Percentiles rank a stretch among this genome's conserved stretches.
These are phyloP conservation scores for Nettapus auritus DNA, from an alignment of 2,113 vertebrate species.

Conservation along the genomic window DNA sequence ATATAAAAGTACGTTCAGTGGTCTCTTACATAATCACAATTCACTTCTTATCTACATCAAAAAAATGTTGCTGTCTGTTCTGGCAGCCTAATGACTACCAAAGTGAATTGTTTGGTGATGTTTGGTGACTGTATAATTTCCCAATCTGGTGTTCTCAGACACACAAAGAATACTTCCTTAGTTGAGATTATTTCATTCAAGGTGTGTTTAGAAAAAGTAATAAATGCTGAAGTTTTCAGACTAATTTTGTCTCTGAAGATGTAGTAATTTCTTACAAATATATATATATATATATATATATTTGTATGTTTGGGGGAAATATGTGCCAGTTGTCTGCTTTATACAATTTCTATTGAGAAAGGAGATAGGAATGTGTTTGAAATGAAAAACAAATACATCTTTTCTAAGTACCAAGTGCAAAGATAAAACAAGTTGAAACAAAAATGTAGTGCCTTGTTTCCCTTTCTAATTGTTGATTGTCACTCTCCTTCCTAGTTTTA, in stretches of 20 bases:
- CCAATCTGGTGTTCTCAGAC: not conserved
- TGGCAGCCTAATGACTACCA: not conserved
- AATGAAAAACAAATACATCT: not conserved
- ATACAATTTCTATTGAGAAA: not conserved
- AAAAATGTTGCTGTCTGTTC: not conserved
- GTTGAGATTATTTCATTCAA: not conserved
- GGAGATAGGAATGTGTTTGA: not conserved
- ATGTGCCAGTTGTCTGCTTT: not conserved
- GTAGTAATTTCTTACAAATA: not conserved
- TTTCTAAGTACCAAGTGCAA: not conserved
- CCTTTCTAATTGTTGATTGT: not conserved
- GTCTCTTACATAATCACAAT: constrained; percentile 35
- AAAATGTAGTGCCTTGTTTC: not conserved
- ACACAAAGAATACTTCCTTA: not conserved
- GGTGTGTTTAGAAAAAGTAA: not conserved
- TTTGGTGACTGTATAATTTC: not conserved
- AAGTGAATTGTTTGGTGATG: constrained; percentile 12
- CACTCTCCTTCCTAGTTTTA: not conserved
- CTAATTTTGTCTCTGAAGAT: not conserved
- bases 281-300: not conserved
- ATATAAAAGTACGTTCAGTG: constrained; percentile 16
- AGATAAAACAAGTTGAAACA: not conserved
- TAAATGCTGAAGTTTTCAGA: not conserved
- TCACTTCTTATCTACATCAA: constrained; percentile 48
- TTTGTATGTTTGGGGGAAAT: not conserved